Evolutionary conservation across 2,888 invertebrate genomes (phyloP), one percentile per base, ranked within the genome.

Genomic region (Barypeithes pellucidus): DNA sequence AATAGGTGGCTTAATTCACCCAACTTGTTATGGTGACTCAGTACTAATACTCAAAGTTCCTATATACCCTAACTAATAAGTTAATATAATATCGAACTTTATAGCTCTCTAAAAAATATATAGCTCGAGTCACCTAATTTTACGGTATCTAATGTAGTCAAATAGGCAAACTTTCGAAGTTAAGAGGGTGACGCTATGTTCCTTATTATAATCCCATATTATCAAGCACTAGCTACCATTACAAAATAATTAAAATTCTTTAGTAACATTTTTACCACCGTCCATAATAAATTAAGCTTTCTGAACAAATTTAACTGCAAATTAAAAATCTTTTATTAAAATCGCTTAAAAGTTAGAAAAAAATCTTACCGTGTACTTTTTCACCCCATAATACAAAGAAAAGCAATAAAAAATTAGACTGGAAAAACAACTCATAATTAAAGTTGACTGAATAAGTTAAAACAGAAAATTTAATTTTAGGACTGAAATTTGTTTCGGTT

Each of bases 381-480:
- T 12, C 50, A 50, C 22, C 12, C 50, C 50, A 50, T 2, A 18
- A 22, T 5, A 50, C 22, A 50, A 50, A 50, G 3, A 5, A 50
- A 50, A 50, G 50, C 20, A 50, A 50, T 50, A 50, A 22, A 50
- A 50, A 50, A 22, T 22, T 22, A 50, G 20, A 12, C 12, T 20
- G 11, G 11, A 9, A 50, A 50, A 20, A 50, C 50, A 50, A 22
- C 50, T 50, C 50, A 50, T 50, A 50, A 50, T 50, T 50, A 50
- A 50, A 50, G 50, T 22, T 50, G 50, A 50, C 22, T 50, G 45
- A 16, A 5, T 45, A 50, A 50, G 50, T 50, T 50, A 50, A 22
- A 50, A 50, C 50, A 50, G 50, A 22, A 50, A 50, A 50, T 50
- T 50, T 22, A 22, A 50, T 50, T 50, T 50, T 22, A 50, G 22